Conservation (phyloP, 2,113 vertebrate species). For the Cavia porcellus region DNA sequence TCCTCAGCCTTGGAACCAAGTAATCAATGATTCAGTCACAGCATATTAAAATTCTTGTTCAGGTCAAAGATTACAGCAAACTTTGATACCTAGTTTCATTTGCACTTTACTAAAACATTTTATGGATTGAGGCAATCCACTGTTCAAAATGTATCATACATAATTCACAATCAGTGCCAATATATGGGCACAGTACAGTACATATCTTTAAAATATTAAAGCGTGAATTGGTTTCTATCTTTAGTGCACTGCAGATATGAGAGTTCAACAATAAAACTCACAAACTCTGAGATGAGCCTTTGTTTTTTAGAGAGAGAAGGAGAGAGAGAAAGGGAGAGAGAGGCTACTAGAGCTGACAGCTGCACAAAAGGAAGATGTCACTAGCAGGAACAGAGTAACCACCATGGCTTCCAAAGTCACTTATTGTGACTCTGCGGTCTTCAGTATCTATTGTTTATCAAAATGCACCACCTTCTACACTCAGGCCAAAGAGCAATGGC, state of each 20-base stretch:
- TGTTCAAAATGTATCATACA: not conserved
- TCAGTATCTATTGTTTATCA: constrained; percentile 69
- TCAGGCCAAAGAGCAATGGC: constrained; percentile 41
- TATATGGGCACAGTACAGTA: not conserved
- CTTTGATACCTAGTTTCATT: constrained; percentile 28
- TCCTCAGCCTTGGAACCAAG: not conserved
- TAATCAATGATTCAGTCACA: constrained; percentile 24
- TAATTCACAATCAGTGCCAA: constrained; percentile 31
- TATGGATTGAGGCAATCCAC: not conserved
- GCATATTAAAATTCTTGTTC: constrained; percentile 52
- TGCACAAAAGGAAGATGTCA: constrained; percentile 90
- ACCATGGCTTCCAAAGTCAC: constrained; percentile 84
- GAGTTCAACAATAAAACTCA: constrained; percentile 85
- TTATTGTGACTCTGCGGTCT: constrained; percentile 80
- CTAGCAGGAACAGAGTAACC: constrained; percentile 88
- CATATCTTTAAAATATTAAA: constrained; percentile 32
- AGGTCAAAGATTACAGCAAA: constrained; percentile 50
- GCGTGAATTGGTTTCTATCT: constrained; percentile 66
- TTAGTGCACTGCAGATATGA: constrained; percentile 79
- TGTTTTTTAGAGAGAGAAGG: constrained; percentile 82
- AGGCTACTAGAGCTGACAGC: constrained; percentile 92
- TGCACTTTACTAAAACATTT: constrained; percentile 17
- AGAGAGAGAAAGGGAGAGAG: constrained; percentile 58
- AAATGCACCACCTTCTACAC: constrained; percentile 81
- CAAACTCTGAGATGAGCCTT: constrained; percentile 85